Evolutionary conservation across 2,888 invertebrate genomes (phyloP), one percentile per base, ranked within the genome.

Genomic region (Catocala nupta): DNA sequence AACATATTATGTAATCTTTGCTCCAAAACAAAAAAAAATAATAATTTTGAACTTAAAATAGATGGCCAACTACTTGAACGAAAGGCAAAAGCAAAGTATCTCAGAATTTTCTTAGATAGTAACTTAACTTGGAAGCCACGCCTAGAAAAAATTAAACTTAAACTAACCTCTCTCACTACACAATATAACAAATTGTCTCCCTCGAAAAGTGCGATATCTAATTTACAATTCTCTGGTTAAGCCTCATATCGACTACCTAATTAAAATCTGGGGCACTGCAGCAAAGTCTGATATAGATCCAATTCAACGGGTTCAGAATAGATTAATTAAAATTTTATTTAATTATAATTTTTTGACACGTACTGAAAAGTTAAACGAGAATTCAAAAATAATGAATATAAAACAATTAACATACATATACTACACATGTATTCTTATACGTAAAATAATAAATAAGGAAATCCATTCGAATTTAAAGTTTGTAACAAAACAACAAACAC

Each of bases 1-100:
- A 60, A 65, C 60, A 3, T 54, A 60, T 10, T 60, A 57, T 34
- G 39, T 65, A 9, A 54, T 60, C 36, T 57, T 65, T 42, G 25
- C 48, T n/a, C n/a, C n/a, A n/a, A 1, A n/a, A 60, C 48, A 60
- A 65, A 60, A 11, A 60, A 36, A 36, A 11, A 6, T 7, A 9
- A 45, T 13, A 45, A 55, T 36, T 34, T 47, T 5, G 6, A 48
- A 42, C 48, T 55, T 9, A 47, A 48, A 39, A 55, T 55, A 36
- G 47, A 55, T 10, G 42, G 44, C 39, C 55, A 55, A 48, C 7
- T 42, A 48, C 43, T 55, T 13, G 11, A 55, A 48, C 34, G 16
- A 48, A 48, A 48, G 16, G 16, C 12, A 48, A 47, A 39, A 16
- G 55, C n/a, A 55, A 12, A 55, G 2, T 16, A 16, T 16, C 16